A percentile compares a stretch with the other conserved stretches of the same genome.
These are phyloP conservation scores for Pungitius pungitius DNA, from an alignment of 2,113 vertebrate species.

Conservation along the genomic window DNA sequence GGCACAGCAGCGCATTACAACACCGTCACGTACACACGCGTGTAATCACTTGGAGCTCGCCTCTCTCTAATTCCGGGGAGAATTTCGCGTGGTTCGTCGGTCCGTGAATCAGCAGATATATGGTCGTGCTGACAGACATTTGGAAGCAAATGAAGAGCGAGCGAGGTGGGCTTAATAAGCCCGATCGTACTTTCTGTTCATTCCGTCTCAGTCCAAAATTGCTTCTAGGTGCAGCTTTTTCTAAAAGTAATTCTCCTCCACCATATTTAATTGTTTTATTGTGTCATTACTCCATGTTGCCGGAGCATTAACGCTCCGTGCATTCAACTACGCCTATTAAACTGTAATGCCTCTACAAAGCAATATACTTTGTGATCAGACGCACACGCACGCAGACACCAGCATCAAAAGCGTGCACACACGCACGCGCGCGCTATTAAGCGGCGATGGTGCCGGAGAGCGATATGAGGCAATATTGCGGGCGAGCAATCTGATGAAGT, in stretches of 20 bases:
- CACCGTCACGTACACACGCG: background rate
- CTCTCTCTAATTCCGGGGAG: constrained; percentile 30
- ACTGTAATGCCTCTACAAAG: constrained; percentile 72
- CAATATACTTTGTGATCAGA: constrained; percentile 60
- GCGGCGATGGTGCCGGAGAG: constrained; percentile 64
- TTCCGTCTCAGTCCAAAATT: constrained; percentile 64
- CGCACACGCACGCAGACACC: constrained; percentile 49
- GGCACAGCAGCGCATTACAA: background rate
- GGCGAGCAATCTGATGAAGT: constrained; percentile 75
- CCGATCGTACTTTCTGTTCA: constrained; percentile 65
- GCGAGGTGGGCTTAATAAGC: constrained; percentile 55
- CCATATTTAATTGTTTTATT: constrained; percentile 81
- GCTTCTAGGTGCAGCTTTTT: constrained; percentile 68
- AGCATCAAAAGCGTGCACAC: constrained; percentile 16
- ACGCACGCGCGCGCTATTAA: constrained; percentile 62
- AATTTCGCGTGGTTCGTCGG: constrained; percentile 27
- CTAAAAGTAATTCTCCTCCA: constrained; percentile 72
- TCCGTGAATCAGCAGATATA: constrained; percentile 52
- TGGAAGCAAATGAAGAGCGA: constrained; percentile 11
- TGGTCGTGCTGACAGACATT: constrained; percentile 22
- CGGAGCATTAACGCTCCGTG: constrained; percentile 66
- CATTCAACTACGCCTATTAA: constrained; percentile 77
- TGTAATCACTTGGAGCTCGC: constrained; percentile 21
- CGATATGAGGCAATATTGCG: constrained; percentile 70
- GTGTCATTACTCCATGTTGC: constrained; percentile 76